phyloP scores from a whole-genome alignment of 2,797 vertebrate genomes.

The Macroramphosus scolopax region DNA sequence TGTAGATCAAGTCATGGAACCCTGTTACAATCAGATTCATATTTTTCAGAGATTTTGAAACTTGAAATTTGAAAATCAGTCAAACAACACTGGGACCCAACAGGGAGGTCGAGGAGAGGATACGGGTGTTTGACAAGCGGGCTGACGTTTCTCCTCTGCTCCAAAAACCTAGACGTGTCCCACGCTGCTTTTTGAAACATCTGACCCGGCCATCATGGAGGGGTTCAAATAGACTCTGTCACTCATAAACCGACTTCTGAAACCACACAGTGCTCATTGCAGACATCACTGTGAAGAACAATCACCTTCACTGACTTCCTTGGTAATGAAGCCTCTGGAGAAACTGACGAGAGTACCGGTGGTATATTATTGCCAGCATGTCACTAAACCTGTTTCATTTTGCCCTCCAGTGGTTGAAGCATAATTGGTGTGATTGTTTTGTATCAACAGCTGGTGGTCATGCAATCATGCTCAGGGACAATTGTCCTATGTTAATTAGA shows the following conservation, averaged over 20 bases:
- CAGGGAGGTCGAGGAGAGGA: not conserved
- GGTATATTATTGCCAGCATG: conserved; percentile 29
- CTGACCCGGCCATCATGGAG: conserved; percentile 3
- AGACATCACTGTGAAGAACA: conserved; percentile 2
- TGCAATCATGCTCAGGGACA: conserved; percentile 27
- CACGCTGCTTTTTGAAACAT: conserved; percentile 2
- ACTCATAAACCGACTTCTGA: conserved; percentile 15
- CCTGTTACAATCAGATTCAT: no score
- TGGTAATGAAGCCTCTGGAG: conserved; percentile 10
- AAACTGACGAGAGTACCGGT: conserved; percentile 22
- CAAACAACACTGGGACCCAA: no score
- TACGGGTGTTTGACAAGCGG: conserved; percentile 4
- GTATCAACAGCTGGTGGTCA: conserved; percentile 37
- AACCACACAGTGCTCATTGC: conserved; percentile 8
- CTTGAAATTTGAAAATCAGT: no score
- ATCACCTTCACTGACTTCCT: not conserved
- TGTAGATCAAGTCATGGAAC: no score
- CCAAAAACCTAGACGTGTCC: conserved; percentile 6
- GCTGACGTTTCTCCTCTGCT: conserved; percentile 19
- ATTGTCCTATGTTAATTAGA: conserved; percentile 22
- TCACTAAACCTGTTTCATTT: conserved; percentile 36
- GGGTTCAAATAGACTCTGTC: conserved; percentile 12
- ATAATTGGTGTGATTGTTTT: conserved; percentile 26
- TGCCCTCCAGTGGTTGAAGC: conserved; percentile 34
- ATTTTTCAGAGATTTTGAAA: no score